Evolutionary conservation across 2,113 vertebrate species (phyloP).

Genomic region (Mohoua ochrocephala): DNA sequence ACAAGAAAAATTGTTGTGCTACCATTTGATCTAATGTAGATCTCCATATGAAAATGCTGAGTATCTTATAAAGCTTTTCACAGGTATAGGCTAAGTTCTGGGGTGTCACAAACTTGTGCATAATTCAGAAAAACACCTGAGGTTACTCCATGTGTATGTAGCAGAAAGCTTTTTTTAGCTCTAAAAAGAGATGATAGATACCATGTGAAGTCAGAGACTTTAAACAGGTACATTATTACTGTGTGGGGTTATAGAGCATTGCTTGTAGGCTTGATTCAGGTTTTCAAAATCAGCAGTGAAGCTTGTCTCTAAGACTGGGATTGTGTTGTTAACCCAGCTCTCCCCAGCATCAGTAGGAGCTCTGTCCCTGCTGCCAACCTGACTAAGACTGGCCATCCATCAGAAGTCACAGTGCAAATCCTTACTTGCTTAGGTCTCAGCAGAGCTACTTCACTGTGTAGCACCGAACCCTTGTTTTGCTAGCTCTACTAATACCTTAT

Average conservation of each 20-base stretch:
- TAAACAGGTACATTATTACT: background rate
- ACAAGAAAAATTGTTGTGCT: slow-evolving; percentile 29
- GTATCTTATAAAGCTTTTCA: slow-evolving; percentile 68
- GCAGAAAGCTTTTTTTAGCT: background rate
- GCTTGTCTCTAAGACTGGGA: background rate
- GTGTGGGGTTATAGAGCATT: background rate
- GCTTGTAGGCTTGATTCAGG: background rate
- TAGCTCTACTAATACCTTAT: background rate
- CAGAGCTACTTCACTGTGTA: background rate
- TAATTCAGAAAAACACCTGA: slow-evolving; percentile 58
- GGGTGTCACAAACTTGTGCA: slow-evolving; percentile 9
- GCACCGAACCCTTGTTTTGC: background rate
- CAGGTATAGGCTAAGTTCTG: slow-evolving; percentile 74
- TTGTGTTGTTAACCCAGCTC: background rate
- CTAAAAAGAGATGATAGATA: background rate
- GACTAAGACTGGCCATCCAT: background rate
- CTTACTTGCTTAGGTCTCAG: background rate
- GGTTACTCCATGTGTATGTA: background rate
- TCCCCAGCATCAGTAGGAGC: background rate
- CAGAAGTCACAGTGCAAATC: background rate
- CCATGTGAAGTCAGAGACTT: background rate
- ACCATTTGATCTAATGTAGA: slow-evolving; percentile 71
- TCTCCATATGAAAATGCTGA: slow-evolving; percentile 39
- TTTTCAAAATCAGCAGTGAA: background rate
- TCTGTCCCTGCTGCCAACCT: background rate